Conservation (phyloP, 2,797 vertebrate species). For the Mus spretus region DNA sequence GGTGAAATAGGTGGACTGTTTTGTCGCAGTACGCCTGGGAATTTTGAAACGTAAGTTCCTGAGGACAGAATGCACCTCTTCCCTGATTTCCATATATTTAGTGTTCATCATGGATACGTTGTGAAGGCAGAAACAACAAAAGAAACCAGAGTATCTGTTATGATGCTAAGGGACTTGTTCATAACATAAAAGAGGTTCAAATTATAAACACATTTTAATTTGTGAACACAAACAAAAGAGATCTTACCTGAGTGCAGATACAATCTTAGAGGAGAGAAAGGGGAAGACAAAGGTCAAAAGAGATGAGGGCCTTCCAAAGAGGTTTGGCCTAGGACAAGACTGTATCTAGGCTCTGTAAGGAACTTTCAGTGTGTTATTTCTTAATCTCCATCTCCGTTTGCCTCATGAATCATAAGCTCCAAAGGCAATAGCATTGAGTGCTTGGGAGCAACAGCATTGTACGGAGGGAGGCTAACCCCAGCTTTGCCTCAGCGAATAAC, state of each 20-base stretch:
- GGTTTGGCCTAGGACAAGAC: background rate
- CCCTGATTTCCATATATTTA: slow-evolving; percentile 53
- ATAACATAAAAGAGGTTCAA: slow-evolving; percentile 45
- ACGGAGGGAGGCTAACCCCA: background rate
- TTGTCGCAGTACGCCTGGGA: background rate
- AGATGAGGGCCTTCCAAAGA: background rate
- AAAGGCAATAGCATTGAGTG: background rate
- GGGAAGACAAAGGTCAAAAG: background rate
- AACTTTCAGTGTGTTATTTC: background rate
- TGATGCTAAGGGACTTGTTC: background rate
- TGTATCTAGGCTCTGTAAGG: background rate
- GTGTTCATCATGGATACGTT: background rate
- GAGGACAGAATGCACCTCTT: slow-evolving; percentile 7
- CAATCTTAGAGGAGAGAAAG: slow-evolving; percentile 25
- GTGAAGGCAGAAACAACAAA: slow-evolving; percentile 52
- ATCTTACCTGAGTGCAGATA: slow-evolving; percentile 5
- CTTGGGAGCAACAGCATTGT: background rate
- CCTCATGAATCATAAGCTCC: slow-evolving; percentile 6
- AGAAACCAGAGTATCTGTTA: background rate
- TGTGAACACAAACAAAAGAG: slow-evolving; percentile 47
- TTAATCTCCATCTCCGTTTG: background rate
- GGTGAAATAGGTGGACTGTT: background rate
- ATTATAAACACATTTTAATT: slow-evolving; percentile 46
- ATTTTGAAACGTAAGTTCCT: background rate
- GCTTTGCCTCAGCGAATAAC: background rate